Base-by-base conservation (phyloP, 2,797 vertebrate species). In the Pipistrellus kuhlii region DNA sequence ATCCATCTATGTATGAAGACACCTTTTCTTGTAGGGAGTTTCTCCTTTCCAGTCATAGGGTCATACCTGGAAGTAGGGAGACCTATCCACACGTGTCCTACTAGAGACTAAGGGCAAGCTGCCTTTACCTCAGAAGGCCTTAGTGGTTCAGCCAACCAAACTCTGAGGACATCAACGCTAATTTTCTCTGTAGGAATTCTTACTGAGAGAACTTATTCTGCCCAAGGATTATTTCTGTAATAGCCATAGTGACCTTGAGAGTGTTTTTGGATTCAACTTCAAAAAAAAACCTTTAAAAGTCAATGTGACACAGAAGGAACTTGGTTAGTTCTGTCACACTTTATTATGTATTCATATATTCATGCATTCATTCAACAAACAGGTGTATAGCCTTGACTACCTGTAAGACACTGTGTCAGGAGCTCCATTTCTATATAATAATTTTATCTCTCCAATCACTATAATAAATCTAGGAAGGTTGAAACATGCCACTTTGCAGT, bases 251-350 rank as follows among this genome's bases (percentile, higher is more conserved):
- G 30, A 86, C 18, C 53, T 88, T 66, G 48, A 78, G 21, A 91
- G 1, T 2, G 14, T 12, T 57, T 93, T 68, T 69, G 69, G 8
- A 25, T 18, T 93, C 44, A 64, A 44, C 1, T 90, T 85, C 2
- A 48, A 48, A 48, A 48, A 48, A 85, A 95, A 80, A 23, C 8
- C 71, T 82, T 85, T 46, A 90, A 91, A 96, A 81, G 7, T 2
- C 76, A 41, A 0, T n/a, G 32, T 68, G 38, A 66, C 77, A 72
- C 64, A 27, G 44, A 83, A 93, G n/a, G 30, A 93, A 48, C 30
- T 32, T 7, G 23, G 1, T 71, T 84, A 41, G 66, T 51, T 73
- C 30, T 57, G 17, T 46, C 48, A 83, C 46, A 64, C 10, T 86
- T 88, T 90, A 55, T 82, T 76, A 41, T 62, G 66, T 55, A 76